Evolutionary conservation across 2,797 vertebrate species (phyloP).

Genomic region (Fratercula arctica): DNA sequence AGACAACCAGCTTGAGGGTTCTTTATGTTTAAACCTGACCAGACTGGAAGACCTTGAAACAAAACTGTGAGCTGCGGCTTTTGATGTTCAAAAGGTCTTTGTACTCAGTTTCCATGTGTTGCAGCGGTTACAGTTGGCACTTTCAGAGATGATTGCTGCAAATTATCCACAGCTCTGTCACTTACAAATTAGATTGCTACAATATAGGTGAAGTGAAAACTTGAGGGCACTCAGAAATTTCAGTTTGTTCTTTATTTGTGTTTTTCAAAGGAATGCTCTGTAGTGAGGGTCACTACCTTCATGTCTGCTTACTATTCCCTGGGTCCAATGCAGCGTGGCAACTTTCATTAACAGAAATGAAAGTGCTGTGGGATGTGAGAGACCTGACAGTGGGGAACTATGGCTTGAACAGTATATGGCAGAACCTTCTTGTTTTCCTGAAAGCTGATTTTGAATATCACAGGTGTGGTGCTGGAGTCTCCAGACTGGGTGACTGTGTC

Average conservation of each 20-base stretch:
- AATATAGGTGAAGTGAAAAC: background rate
- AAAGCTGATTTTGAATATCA: background rate
- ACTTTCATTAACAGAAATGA: background rate
- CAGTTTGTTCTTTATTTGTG: background rate
- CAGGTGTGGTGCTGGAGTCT: background rate
- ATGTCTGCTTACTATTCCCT: background rate
- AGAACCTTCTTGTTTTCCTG: background rate
- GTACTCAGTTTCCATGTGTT: fast-evolving
- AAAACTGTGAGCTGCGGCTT: background rate
- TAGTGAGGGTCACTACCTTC: background rate
- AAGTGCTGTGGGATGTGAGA: background rate
- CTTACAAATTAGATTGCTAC: background rate
- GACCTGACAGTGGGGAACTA: background rate
- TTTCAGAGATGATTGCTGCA: background rate
- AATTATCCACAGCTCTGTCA: background rate
- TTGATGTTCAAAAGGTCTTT: background rate
- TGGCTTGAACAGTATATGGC: background rate
- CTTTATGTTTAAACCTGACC: background rate
- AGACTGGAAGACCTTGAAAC: background rate
- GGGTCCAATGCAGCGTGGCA: background rate
- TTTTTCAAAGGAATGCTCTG: background rate
- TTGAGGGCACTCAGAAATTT: background rate
- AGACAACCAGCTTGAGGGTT: background rate
- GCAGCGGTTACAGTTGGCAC: background rate
- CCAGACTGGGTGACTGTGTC: background rate